Conservation (phyloP, 2,888 invertebrate species). For the Pachydiplax longipennis region DNA sequence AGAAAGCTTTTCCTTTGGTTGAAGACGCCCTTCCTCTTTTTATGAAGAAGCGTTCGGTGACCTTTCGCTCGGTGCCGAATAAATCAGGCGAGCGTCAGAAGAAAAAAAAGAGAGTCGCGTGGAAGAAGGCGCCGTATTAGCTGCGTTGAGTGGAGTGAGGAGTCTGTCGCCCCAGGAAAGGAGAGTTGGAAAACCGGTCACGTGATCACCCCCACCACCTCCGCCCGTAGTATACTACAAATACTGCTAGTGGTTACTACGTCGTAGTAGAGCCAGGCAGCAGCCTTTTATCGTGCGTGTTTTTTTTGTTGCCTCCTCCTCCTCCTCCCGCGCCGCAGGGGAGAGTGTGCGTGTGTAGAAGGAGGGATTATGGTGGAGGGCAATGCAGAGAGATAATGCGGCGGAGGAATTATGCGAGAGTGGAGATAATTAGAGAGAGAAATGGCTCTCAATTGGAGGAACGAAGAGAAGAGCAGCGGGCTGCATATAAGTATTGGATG, state of each 20-base stretch:
- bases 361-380: background rate
- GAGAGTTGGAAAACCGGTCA: slow-evolving; percentile 35
- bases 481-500: too few relatives aligned
- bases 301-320: background rate
- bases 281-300: slow-evolving; percentile 21
- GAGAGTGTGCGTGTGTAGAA: background rate
- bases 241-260: slow-evolving; percentile 45
- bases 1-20: background rate
- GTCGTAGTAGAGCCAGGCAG: slow-evolving; percentile 34
- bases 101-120: background rate
- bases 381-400: too few relatives aligned
- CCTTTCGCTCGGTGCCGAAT: background rate
- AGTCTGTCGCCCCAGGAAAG: background rate
- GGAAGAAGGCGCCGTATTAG: background rate
- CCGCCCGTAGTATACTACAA: slow-evolving; percentile 25
- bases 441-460: background rate
- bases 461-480: too few relatives aligned
- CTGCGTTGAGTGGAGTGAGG: background rate
- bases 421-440: background rate
- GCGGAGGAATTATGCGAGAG: background rate
- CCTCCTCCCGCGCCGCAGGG: background rate
- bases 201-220: background rate
- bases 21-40: background rate
- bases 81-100: background rate
- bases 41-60: background rate